Evolutionary conservation across 2,113 vertebrate species (phyloP).

Genomic region (Neoarius graeffei): DNA sequence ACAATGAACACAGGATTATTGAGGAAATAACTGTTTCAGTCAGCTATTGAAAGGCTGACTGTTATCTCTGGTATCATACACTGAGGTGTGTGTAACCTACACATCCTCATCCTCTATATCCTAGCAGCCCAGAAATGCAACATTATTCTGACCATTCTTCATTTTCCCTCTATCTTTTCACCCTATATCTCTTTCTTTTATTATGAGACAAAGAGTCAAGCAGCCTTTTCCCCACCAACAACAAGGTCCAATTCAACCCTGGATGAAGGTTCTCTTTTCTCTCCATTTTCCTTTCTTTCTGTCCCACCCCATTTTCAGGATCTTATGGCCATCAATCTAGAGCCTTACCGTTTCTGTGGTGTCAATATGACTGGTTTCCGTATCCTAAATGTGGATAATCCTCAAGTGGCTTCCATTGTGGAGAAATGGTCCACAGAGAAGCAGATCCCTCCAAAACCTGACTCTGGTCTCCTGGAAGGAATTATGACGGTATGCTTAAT

Average conservation of each 20-base stretch:
- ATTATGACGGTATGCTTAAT: constrained; percentile 92
- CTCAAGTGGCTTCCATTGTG: constrained; percentile 87
- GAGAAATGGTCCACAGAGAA: constrained; percentile 98
- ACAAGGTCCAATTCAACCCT: constrained; percentile 32
- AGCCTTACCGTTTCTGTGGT: constrained; percentile 96
- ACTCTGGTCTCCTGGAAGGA: constrained; percentile 89
- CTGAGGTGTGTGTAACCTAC: constrained; percentile 36
- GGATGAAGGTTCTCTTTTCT: constrained; percentile 36
- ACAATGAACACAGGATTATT: constrained; percentile 50
- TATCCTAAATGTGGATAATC: constrained; percentile 96
- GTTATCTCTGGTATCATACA: constrained; percentile 57
- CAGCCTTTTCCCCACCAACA: constrained; percentile 46
- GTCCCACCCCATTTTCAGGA: constrained; percentile 72
- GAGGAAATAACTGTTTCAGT: constrained; percentile 48
- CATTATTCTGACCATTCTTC: constrained; percentile 47
- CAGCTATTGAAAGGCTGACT: constrained; percentile 62
- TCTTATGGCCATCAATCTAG: constrained; percentile 95
- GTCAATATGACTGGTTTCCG: constrained; percentile 98
- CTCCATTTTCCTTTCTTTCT: background rate
- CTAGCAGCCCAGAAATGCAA: constrained; percentile 44
- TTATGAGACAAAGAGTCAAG: constrained; percentile 53
- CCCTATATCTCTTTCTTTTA: constrained; percentile 53
- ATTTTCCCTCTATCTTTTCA: constrained; percentile 58
- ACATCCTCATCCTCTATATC: constrained; percentile 51
- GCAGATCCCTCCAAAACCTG: constrained; percentile 83